phyloP scores from a whole-genome alignment of 2,888 invertebrate genomes.

The Stenichneumon culpator region DNA sequence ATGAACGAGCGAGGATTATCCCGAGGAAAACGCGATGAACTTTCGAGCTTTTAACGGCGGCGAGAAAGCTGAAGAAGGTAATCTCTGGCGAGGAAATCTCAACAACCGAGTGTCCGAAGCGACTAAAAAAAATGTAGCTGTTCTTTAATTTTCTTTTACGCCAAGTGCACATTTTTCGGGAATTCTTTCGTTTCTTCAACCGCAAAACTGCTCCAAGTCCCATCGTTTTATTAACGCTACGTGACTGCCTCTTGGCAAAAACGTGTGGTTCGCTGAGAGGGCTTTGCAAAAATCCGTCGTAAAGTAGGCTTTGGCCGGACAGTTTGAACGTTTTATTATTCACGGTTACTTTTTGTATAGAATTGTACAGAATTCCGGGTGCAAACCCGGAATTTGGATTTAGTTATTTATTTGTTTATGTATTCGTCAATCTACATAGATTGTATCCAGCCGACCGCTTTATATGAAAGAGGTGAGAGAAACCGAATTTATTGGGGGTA shows the following conservation, averaged over 20 bases:
- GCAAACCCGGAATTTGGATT: too few relatives aligned
- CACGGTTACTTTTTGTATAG: not conserved
- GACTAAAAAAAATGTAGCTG: not conserved
- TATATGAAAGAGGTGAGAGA: not conserved
- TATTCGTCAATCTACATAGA: not conserved
- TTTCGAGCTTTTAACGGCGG: conserved; percentile 6
- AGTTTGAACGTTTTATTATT: conserved; percentile 1
- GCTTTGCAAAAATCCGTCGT: not conserved
- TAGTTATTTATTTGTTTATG: too few relatives aligned
- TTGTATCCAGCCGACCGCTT: not conserved
- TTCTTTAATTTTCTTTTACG: not conserved
- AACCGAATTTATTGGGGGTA: not conserved
- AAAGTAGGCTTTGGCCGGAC: not conserved
- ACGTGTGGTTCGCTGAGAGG: not conserved
- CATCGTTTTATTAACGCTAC: too few relatives aligned
- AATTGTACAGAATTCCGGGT: not conserved
- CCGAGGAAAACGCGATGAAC: not conserved
- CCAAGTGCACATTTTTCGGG: too few relatives aligned
- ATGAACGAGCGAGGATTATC: conserved; percentile 1
- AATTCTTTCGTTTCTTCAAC: not conserved
- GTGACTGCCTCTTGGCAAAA: not conserved
- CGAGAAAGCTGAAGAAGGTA: not conserved
- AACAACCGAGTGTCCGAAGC: not conserved
- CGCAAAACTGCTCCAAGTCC: not conserved
- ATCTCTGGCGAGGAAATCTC: not conserved